Evolutionary conservation across 2,113 vertebrate species (phyloP).

Genomic region (Candoia aspera): DNA sequence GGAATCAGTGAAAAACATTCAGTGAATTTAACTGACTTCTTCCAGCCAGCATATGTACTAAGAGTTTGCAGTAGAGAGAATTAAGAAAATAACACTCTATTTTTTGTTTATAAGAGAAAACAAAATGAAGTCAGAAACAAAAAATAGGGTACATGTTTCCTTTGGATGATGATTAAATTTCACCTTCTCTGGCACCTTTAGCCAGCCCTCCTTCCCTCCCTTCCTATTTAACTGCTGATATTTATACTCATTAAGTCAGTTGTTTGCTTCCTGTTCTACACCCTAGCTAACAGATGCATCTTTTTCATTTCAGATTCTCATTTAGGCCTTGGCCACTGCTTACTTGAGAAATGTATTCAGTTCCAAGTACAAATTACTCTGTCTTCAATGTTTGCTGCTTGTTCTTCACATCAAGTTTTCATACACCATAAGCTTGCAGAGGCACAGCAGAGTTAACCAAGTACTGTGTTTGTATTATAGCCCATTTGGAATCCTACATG

Average conservation of each 20-base stretch:
- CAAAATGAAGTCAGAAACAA: neutral
- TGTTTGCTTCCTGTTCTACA: conserved; percentile 52
- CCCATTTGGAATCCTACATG: conserved; percentile 34
- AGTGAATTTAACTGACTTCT: neutral
- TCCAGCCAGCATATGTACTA: neutral
- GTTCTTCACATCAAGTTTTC: conserved; percentile 55
- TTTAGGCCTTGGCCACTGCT: conserved; percentile 55
- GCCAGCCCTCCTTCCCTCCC: neutral
- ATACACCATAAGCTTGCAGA: conserved; percentile 37
- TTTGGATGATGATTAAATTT: conserved; percentile 35
- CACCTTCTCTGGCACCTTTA: conserved; percentile 56
- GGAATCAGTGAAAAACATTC: neutral
- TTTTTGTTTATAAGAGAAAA: neutral
- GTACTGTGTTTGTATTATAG: conserved; percentile 42
- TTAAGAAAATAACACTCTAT: neutral
- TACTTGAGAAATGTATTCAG: conserved; percentile 59
- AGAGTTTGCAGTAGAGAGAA: neutral
- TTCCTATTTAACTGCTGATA: conserved; percentile 45
- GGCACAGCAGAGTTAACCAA: neutral
- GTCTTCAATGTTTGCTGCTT: conserved; percentile 64
- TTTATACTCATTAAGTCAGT: conserved; percentile 55
- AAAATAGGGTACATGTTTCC: conserved; percentile 7
- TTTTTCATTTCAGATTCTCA: conserved; percentile 64
- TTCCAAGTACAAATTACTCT: conserved; percentile 56
- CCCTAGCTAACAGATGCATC: conserved; percentile 56